phyloP scores from a whole-genome alignment of 2,797 vertebrate species.

The Rhynchonycteris naso region DNA sequence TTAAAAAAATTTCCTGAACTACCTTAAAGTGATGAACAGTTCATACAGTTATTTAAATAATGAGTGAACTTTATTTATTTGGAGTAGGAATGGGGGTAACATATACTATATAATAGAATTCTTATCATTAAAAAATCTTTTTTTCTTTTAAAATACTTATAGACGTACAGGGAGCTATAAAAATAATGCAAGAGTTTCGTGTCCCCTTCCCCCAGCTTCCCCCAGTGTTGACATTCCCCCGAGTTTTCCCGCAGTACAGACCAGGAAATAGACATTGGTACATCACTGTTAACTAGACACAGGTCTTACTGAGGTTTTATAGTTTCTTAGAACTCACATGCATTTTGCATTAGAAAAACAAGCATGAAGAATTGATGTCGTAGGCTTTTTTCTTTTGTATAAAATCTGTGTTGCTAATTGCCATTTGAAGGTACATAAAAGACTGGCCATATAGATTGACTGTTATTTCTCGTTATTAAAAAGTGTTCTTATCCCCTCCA shows the following conservation, averaged over 20 bases:
- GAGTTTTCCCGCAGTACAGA: not conserved
- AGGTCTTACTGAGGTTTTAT: not conserved
- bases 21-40: not conserved
- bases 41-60: not conserved
- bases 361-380: conserved; percentile 64
- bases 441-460: conserved; percentile 52
- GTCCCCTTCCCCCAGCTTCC: not conserved
- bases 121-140: not conserved
- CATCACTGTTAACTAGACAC: not conserved
- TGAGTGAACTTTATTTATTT: not conserved
- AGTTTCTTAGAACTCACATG: not conserved
- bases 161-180: not conserved
- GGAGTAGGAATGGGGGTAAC: not conserved
- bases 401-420: conserved; percentile 51
- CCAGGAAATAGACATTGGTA: not conserved
- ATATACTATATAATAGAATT: not conserved
- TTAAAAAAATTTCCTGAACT: not conserved
- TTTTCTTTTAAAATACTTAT: not conserved
- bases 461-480: conserved; percentile 78
- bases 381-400: conserved; percentile 38
- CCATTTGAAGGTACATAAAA: conserved; percentile 1
- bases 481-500: conserved; percentile 46
- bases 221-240: not conserved
- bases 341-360: conserved; percentile 44
- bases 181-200: not conserved